Percentiles rank a stretch among this genome's conserved stretches.
phyloP scores from a whole-genome alignment of 1,140 invertebrate species.

The fruit fly (Drosophila melanogaster) region Release_6_plus_ISO1_MT NC_004354.4:1656001-1656500 shows the following conservation, averaged over 20 bases:
- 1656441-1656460: constrained; percentile 26
- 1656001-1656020: constrained; percentile 74
- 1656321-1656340: constrained; percentile 20
- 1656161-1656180: constrained; percentile 19
- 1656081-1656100: constrained; percentile 38
- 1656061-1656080: constrained; percentile 65
- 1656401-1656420: constrained; percentile 57
- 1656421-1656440: constrained; percentile 57
- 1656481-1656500: constrained; percentile 58
- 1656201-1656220: constrained; percentile 32
- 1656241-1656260: constrained; percentile 38
- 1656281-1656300: constrained; percentile 7
- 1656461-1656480: constrained; percentile 10
- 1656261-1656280: constrained; percentile 39
- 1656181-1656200: constrained; percentile 27
- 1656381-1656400: constrained; percentile 45
- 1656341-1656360: constrained; percentile 19
- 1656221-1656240: constrained; percentile 1
- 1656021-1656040: constrained; percentile 53
- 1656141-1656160: constrained; percentile 19
- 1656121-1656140: constrained; percentile 11
- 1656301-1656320: constrained; percentile 4
- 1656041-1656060: constrained; percentile 79
- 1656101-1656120: constrained; percentile 14
- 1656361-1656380: constrained; percentile 11